A percentile compares a stretch with the other conserved stretches of the same genome.
Conservation (phyloP, 2,113 vertebrate genomes). For the Hydrochoerus hydrochaeris region DNA sequence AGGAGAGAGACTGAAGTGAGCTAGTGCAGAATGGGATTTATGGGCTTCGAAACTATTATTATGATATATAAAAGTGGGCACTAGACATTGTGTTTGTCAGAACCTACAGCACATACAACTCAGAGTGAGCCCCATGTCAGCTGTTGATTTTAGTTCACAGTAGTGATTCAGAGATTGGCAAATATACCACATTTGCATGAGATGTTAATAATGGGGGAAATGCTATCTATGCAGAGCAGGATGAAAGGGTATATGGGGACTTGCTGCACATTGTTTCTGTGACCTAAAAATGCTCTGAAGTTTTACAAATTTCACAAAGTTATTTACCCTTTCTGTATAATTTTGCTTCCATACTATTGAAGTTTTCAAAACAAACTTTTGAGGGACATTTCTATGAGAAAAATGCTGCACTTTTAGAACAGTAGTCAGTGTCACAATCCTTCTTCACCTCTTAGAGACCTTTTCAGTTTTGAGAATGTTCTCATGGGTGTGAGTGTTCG, state of each 20-base stretch:
- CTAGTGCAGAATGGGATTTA: background rate
- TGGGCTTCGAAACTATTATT: background rate
- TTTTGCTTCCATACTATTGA: conserved; percentile 9
- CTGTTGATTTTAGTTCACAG: background rate
- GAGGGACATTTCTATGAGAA: background rate
- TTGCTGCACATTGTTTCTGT: background rate
- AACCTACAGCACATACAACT: background rate
- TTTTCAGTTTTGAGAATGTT: background rate
- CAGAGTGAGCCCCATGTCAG: background rate
- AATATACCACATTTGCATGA: background rate
- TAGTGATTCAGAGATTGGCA: background rate
- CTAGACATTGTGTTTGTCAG: background rate
- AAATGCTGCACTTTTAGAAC: background rate
- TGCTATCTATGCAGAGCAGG: background rate
- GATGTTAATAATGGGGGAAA: background rate
- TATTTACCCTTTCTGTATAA: background rate
- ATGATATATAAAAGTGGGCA: background rate
- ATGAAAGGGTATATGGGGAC: background rate
- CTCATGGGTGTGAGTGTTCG: background rate
- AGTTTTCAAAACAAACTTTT: conserved; percentile 26
- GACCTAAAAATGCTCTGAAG: background rate
- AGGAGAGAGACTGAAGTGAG: background rate
- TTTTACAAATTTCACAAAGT: background rate
- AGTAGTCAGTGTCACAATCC: background rate
- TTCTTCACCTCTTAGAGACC: background rate